Base-by-base conservation (phyloP, 2,113 vertebrate species). In the Oreochromis niloticus region DNA sequence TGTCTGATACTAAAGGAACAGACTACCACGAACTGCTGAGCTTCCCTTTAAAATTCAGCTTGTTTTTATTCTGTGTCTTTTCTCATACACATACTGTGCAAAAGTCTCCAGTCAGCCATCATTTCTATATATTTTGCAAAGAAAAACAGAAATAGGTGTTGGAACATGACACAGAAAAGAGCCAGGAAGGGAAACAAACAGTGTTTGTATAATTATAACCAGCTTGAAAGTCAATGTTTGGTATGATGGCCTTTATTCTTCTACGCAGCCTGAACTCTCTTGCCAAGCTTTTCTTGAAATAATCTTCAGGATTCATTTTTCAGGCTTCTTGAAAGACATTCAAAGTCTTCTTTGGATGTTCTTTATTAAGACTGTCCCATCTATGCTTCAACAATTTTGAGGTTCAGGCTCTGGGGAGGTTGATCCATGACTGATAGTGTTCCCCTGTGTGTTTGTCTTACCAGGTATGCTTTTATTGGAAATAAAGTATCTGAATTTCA, bases 1-100 rank as follows among this genome's bases (percentile, higher is more conserved):
- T 56, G 39, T 89, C 88, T 86, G 68, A 90, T 89, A 87, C 50
- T 85, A 84, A 84, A 83, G 32, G 32, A 84, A 22, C 4, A 10
- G 63, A 86, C 83, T 71, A 9, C 54, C 32, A 2, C 2, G 3
- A 80, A 36, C n/a, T 27, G 43, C 16, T 80, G 12, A 78, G n/a
- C 54, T 57, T 54, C 27, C 36, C 24, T 80, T 75, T 36, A 59
- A 55, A 78, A 83, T 46, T 27, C 34, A 34, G 6, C 3, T 4
- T 57, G 39, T 46, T 27, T 57, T 82, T 32, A 66, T 85, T 24
- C 11, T 0, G 32, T 12, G 7, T 80, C 50, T 80, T 34, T 32
- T 78, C 24, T 50, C 46, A 13, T n/a, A 78, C 73, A 32, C 9
- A 50, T 78, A n/a, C 27, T 78, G 0, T 50, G 71, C 43, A 50